Conservation (phyloP, 2,888 invertebrate species). For the Cryptophagus acutangulus region DNA sequence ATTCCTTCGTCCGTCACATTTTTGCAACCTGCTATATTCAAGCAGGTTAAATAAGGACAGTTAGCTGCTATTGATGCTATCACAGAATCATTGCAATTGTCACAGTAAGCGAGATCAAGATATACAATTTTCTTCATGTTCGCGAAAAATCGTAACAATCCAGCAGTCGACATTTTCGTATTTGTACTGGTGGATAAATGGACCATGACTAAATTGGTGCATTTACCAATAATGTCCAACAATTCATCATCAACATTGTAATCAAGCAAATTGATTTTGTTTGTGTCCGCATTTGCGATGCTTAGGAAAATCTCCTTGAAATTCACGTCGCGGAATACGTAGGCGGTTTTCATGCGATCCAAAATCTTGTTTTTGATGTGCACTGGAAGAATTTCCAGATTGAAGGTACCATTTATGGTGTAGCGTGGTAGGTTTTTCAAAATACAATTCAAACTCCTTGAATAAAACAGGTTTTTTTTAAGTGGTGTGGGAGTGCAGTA, state of each 20-base stretch:
- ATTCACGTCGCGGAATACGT: constrained; percentile 25
- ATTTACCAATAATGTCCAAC: constrained; percentile 32
- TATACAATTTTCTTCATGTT: constrained; percentile 31
- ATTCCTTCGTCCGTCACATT: constrained; percentile 41
- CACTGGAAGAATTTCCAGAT: constrained; percentile 29
- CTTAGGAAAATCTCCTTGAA: constrained; percentile 30
- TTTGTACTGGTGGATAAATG: constrained; percentile 27
- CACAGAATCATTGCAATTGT: constrained; percentile 51
- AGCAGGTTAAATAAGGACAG: constrained; percentile 47
- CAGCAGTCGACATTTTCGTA: constrained; percentile 26
- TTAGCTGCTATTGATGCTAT: constrained; percentile 50
- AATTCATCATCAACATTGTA: constrained; percentile 37
- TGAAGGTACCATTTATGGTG: constrained; percentile 20
- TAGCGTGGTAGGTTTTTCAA: constrained; percentile 29
- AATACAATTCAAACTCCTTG: constrained; percentile 26
- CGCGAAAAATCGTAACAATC: constrained; percentile 34
- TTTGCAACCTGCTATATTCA: constrained; percentile 49
- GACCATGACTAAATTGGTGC: constrained; percentile 34
- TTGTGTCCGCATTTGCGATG: constrained; percentile 35
- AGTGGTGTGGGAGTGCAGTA: no score
- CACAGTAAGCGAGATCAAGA: constrained; percentile 36
- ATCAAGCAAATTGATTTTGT: constrained; percentile 37
- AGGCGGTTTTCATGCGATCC: constrained; percentile 31
- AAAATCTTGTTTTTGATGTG: constrained; percentile 37
- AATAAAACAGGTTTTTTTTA: no score